Conservation (phyloP, 2,797 vertebrate genomes). For the Sebastes kiyomatsui region DNA sequence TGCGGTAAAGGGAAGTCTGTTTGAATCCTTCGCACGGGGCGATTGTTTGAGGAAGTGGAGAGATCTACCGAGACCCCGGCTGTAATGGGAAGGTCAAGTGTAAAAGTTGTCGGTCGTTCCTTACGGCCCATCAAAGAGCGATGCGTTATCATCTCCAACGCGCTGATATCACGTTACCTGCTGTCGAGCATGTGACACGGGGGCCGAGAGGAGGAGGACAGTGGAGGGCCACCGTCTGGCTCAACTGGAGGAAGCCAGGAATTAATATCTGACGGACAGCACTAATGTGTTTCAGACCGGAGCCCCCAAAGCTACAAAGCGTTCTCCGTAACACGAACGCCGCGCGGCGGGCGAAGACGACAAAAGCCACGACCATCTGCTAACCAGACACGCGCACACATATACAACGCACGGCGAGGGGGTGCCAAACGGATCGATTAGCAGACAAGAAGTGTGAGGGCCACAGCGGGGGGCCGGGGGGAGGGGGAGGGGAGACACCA, state of each 20-base stretch:
- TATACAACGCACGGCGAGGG: constrained; percentile 59
- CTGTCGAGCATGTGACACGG: constrained; percentile 60
- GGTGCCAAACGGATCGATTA: constrained; percentile 88
- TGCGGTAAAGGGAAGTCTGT: not conserved
- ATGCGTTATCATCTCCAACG: constrained; percentile 71
- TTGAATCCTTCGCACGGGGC: constrained; percentile 24
- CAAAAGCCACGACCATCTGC: constrained; percentile 79
- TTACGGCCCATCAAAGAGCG: constrained; percentile 67
- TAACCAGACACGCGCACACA: constrained; percentile 75
- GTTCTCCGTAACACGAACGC: constrained; percentile 71
- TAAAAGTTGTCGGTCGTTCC: constrained; percentile 66
- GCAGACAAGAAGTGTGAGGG: constrained; percentile 80
- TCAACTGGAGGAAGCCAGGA: constrained; percentile 73
- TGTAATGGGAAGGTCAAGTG: constrained; percentile 77
- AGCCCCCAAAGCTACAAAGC: constrained; percentile 77
- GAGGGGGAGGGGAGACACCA: constrained; percentile 75
- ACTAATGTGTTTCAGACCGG: constrained; percentile 83
- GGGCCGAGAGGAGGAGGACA: constrained; percentile 30
- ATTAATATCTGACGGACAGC: constrained; percentile 82
- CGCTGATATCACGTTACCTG: constrained; percentile 70
- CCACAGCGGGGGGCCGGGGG: constrained; percentile 67
- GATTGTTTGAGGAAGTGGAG: constrained; percentile 62
- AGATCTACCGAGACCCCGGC: constrained; percentile 54
- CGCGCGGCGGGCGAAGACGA: constrained; percentile 60
- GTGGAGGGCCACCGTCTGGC: constrained; percentile 61